Base-by-base conservation (phyloP, 2,797 vertebrate species). In the Falco cherrug region DNA sequence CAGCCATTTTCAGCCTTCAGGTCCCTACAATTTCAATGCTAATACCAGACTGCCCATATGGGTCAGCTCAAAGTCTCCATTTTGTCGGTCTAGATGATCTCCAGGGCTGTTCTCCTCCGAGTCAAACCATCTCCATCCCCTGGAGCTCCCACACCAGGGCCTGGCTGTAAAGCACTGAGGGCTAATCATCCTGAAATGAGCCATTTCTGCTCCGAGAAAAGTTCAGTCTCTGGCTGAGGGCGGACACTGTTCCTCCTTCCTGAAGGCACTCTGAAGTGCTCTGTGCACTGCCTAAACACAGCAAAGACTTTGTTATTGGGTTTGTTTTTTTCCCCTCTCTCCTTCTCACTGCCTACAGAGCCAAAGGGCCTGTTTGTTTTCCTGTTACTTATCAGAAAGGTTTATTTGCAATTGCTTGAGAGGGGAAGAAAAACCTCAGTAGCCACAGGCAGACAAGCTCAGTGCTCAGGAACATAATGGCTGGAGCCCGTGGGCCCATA, bases 381-480 rank as follows among this genome's bases (percentile, higher is more conserved):
- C 94, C 92, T 95, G 90, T 73, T 95, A 85, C 95, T 97, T 96
- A 97, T 96, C 97, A 97, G 91, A 91, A 94, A 93, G 95, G 93
- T 95, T 97, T 97, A 95, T 95, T 96, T 95, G 90, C 68, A 0
- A 97, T 94, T 70, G 95, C 93, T 96, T 77, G 92, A 90, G 95
- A 95, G 91, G 53, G 69, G 45, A 10, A 35, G 43, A n/a, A 39
- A 51, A 1, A 70, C 69, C 84, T 90, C 37, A 11, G 45, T 43
- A 57, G 97, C 96, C 88, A 83, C 39, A 74, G 94, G 97, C 97
- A 96, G 95, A 61, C 93, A 96, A 94, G 94, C 94, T 96, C 91
- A 56, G 82, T 53, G 94, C 95, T 97, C 94, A 95, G 87, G 92
- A 96, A 92, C 41, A 17, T 95, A 97, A 97, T 87, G 91, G 95